These are phyloP conservation scores for Lasioglossum vierecki DNA, from an alignment of 2,888 invertebrate genomes.

Conservation along the genomic window DNA sequence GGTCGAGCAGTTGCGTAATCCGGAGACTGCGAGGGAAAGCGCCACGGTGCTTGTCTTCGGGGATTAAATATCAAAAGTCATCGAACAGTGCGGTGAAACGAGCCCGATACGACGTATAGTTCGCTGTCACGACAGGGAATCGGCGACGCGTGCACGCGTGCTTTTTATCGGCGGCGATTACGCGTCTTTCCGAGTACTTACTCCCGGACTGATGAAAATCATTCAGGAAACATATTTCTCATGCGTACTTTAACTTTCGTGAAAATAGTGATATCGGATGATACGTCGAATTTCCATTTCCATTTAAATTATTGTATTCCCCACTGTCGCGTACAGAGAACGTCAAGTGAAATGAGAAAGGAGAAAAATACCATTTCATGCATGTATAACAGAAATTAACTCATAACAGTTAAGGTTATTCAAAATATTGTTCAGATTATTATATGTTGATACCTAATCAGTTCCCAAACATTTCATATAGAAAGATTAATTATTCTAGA, in stretches of 20 bases:
- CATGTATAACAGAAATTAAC: too few relatives aligned
- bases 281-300: too few relatives aligned
- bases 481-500: too few relatives aligned
- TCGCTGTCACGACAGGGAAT: background rate
- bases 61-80: slow-evolving; percentile 48
- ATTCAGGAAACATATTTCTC: background rate
- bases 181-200: background rate
- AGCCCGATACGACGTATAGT: slow-evolving; percentile 1
- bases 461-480: too few relatives aligned
- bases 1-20: slow-evolving; percentile 1
- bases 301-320: too few relatives aligned
- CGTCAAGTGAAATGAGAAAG: too few relatives aligned
- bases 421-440: too few relatives aligned
- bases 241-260: background rate
- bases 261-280: too few relatives aligned
- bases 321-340: too few relatives aligned
- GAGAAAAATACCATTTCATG: too few relatives aligned
- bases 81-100: slow-evolving; percentile 27
- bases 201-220: background rate
- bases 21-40: slow-evolving; percentile 39
- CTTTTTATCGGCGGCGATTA: background rate
- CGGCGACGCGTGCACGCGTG: background rate
- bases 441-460: too few relatives aligned
- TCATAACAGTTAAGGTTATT: too few relatives aligned
- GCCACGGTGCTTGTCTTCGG: slow-evolving; percentile 38